Evolutionary conservation across 2,888 invertebrate species (phyloP), one percentile per base, ranked within the genome.

Genomic region (Agrotis ipsilon): DNA sequence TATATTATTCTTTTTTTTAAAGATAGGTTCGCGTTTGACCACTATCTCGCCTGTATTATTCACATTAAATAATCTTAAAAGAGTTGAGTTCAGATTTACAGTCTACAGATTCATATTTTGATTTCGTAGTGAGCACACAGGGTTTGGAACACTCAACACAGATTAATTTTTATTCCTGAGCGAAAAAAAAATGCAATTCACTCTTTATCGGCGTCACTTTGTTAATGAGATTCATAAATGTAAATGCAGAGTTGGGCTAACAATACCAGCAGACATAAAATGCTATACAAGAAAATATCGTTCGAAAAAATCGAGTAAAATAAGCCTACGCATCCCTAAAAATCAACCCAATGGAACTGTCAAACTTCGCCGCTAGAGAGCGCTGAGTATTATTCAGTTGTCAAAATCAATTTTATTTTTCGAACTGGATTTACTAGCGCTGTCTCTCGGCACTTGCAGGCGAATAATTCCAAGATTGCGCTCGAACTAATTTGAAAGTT

Each of bases 221-320:
- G 51, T 57, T 62, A 68, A 77, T 83, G 83, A 83, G 83, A 83
- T 83, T 83, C 83, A 70, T 63, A 74, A 74, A 74, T 43, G 27
- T 81, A 80, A 81, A 80, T 80, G 69, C 71, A 70, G 68, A 72
- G 61, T 60, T 63, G 49, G 51, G 70, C 52, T 66, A 60, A 62
- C 27, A 39, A 19, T 46, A 60, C 11, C 55, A 57, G 49, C 27
- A 49, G 24, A 68, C 16, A 19, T 51, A 62, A 13, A 49, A 61
- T 18, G 32, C 55, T 43, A 48, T 32, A 24, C 24, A 48, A 27
- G 32, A 58, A n/a, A 77, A 60, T 43, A 11, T 52, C 48, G 18
- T 11, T 24, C 19, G 19, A 49, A 21, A 3, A 9, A n/a, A 19
- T 43, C 21, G 18, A 58, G 14, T n/a, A 32, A 27, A 27, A 5